Evolutionary conservation across 2,888 invertebrate species (phyloP), one percentile per base, ranked within the genome.

Genomic region (Cerceris rybyensis): DNA sequence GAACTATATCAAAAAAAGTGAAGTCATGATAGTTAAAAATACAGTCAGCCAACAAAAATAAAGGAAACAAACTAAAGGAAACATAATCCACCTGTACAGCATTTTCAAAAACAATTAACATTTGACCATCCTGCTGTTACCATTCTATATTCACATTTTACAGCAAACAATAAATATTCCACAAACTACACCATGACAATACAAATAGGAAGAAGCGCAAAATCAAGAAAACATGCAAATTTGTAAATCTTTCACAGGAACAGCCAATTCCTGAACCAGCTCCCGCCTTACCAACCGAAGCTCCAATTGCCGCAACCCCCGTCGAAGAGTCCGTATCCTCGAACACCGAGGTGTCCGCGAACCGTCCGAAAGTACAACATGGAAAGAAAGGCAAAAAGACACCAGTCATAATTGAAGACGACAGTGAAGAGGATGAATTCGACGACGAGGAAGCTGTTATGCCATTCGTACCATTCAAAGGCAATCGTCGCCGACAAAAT

Each of bases 401-500:
- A 0, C 87, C 90, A 4, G 68, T 81, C 0, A 78, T 78, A 2
- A 86, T 83, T 6, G 83, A 88, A 17, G 93, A 93, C 0, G 94
- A 94, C 0, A 94, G 95, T 0, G 94, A 94, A 0, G 93, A 93
- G 0, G 93, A 93, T 28, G 90, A 92, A 1, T 89, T 92, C 1
- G 87, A 89, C 13, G 87, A 88, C 4, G 91, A 92, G 17, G 90
- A 90, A 6, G 80, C 84, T 0, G 55, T 69, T 0, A 74, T 77
- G 0, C 87, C 89, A 0, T 88, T 89, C 63, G 70, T 88, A 0
- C 91, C 88, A 0, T 83, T 86, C 58, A 89, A 86, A 50, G 86
- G 84, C 46, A 88, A 88, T 64, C 86, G 84, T 16, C 89, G 89
- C 57, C 86, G 87, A 2, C 93, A 92, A 75, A 91, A 93, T 82